Evolutionary conservation across 2,797 vertebrate genomes (phyloP).

Genomic region (Helarctos malayanus): DNA sequence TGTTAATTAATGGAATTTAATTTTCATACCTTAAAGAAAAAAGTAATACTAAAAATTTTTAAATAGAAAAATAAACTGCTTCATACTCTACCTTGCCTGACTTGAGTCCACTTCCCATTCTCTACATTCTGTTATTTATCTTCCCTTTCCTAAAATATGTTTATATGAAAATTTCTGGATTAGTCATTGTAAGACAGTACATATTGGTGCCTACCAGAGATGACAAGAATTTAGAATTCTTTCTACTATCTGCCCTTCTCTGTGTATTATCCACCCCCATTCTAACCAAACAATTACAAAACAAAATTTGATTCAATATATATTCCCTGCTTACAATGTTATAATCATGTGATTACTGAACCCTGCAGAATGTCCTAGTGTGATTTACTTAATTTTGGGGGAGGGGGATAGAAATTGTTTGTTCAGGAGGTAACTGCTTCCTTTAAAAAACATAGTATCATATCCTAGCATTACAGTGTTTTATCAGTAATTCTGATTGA

Average conservation of each 20-base stretch:
- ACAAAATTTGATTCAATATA: not conserved
- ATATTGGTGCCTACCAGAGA: not conserved
- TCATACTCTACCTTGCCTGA: not conserved
- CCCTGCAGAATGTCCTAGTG: not conserved
- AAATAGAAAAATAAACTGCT: not conserved
- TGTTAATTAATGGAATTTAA: not conserved
- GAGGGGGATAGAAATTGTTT: not conserved
- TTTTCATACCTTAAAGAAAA: not conserved
- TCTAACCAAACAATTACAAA: not conserved
- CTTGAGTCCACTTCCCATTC: too few species aligned
- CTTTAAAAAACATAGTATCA: not conserved
- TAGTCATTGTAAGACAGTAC: not conserved
- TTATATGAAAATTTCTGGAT: not conserved
- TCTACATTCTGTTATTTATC: not conserved
- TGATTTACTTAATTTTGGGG: not conserved
- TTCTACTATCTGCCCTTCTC: not conserved
- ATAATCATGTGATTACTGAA: not conserved
- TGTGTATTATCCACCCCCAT: not conserved
- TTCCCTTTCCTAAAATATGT: not conserved
- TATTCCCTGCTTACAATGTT: not conserved
- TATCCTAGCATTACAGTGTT: not conserved
- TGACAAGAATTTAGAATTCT: not conserved
- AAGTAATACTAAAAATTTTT: not conserved
- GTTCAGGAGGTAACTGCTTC: not conserved
- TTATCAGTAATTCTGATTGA: not conserved